Conservation (phyloP, 2,888 invertebrate genomes). For the Brachylomia viminalis region DNA sequence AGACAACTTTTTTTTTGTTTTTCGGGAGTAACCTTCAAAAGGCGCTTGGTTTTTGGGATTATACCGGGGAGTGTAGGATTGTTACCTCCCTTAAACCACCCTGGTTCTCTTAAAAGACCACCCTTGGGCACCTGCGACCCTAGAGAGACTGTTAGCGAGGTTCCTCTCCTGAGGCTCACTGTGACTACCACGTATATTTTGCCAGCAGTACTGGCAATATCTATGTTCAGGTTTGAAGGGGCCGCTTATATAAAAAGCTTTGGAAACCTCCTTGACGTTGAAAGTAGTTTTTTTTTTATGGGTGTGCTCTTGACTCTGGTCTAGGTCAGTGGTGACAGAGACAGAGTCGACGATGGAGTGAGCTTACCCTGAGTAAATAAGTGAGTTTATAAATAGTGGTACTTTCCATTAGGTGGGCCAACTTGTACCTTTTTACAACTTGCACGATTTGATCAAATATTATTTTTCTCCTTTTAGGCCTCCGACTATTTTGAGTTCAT, state of each 20-base stretch:
- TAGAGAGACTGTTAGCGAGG: not conserved
- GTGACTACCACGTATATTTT: not conserved
- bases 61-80: not conserved
- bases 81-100: not conserved
- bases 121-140: not conserved
- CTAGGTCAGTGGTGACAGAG: no score
- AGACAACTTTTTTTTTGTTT: not conserved
- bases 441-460: not conserved
- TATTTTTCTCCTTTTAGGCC: slow-evolving; percentile 34
- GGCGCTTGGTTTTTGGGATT: not conserved
- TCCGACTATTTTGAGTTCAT: slow-evolving; percentile 23
- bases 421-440: not conserved
- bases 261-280: not conserved
- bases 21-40: not conserved
- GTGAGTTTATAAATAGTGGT: no score
- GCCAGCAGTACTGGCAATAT: not conserved
- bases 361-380: no score
- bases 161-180: not conserved
- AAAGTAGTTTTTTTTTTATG: no score
- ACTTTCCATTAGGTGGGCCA: not conserved
- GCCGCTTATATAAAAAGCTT: no score
- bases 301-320: no score
- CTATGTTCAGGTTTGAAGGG: not conserved
- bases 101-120: not conserved
- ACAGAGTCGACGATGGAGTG: no score